phyloP scores from a whole-genome alignment of 1,140 invertebrate genomes.

The Marisa cornuarietis region DNA sequence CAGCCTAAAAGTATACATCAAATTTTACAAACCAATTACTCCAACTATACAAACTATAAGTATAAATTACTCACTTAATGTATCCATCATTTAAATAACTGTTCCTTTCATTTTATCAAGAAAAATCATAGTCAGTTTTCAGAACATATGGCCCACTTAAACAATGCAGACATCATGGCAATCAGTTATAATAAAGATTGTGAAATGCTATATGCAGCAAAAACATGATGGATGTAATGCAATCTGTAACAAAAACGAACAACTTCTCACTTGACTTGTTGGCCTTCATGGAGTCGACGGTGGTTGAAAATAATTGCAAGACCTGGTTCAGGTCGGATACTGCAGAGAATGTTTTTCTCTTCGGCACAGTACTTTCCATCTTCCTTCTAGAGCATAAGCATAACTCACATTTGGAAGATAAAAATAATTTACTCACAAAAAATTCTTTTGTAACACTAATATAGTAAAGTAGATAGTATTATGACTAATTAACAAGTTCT shows the following conservation, averaged over 20 bases:
- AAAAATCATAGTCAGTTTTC: background rate
- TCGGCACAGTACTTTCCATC: conserved; percentile 56
- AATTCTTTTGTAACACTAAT: background rate
- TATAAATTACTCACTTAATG: background rate
- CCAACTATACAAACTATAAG: background rate
- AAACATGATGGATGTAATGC: too few relatives aligned
- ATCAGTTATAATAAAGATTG: too few relatives aligned
- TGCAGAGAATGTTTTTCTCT: conserved; percentile 51
- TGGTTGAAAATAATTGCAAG: conserved; percentile 58
- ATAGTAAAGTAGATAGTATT: background rate
- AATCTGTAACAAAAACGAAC: background rate
- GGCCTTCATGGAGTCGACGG: conserved; percentile 55
- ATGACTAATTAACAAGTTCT: too few relatives aligned
- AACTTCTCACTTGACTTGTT: conserved; percentile 41
- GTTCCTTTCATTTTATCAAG: too few relatives aligned
- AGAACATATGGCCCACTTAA: too few relatives aligned
- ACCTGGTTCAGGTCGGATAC: conserved; percentile 49
- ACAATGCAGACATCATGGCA: too few relatives aligned
- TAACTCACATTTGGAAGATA: background rate
- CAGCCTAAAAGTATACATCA: too few relatives aligned
- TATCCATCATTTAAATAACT: too few relatives aligned
- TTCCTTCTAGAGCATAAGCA: conserved; percentile 34
- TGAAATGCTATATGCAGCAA: too few relatives aligned
- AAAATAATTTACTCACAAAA: background rate
- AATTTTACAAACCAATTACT: background rate